These are phyloP conservation scores for Elaphurus davidianus DNA, from an alignment of 2,113 vertebrate genomes.

Conservation along the genomic window DNA sequence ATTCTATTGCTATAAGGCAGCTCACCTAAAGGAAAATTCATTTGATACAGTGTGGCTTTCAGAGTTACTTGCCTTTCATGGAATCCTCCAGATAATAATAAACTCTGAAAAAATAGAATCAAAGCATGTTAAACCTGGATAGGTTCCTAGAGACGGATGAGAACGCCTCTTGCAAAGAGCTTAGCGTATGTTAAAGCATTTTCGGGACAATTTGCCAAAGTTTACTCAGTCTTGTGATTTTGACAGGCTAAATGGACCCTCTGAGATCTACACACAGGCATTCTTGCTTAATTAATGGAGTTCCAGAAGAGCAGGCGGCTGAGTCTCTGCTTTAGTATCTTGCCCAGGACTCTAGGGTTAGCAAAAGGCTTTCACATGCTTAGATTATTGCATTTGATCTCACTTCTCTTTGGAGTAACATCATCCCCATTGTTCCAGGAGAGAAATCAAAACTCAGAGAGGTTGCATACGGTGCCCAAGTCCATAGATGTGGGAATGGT, in stretches of 20 bases:
- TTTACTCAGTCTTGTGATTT: constrained; percentile 43
- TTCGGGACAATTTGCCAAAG: constrained; percentile 30
- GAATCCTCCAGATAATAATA: constrained; percentile 51
- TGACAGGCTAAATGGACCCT: constrained; percentile 11
- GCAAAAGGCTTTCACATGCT: not conserved
- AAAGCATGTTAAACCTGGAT: not conserved
- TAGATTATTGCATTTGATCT: not conserved
- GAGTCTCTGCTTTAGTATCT: not conserved
- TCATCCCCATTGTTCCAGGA: not conserved
- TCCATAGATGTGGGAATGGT: too few relatives aligned
- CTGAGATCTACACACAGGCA: not conserved
- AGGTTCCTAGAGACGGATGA: not conserved
- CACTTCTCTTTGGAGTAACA: not conserved
- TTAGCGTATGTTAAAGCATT: not conserved
- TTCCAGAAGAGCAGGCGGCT: not conserved
- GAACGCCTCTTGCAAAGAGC: not conserved
- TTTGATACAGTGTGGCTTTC: not conserved
- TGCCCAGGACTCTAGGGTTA: not conserved
- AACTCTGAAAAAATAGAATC: constrained; percentile 35
- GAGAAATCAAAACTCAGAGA: not conserved
- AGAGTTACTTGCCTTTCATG: constrained; percentile 5
- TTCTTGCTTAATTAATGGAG: not conserved
- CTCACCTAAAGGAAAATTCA: not conserved
- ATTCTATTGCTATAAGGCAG: not conserved
- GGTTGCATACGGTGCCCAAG: rapidly evolving